A percentile compares a stretch with the other conserved stretches of the same genome.
phyloP scores from a whole-genome alignment of 2,797 vertebrate species.

The Molossus molossus region DNA sequence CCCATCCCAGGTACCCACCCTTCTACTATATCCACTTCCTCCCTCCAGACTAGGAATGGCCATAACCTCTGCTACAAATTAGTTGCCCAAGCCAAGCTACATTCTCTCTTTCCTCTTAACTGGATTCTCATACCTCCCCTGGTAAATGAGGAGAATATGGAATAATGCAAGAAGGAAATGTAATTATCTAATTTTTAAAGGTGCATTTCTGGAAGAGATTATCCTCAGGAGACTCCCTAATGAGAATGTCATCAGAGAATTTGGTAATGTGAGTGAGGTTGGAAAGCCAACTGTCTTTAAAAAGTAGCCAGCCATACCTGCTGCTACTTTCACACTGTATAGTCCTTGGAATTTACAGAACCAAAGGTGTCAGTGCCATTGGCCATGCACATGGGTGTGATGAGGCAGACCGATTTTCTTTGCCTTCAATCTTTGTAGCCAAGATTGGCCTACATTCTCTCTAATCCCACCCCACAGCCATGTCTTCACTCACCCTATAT shows the following conservation, averaged over 20 bases:
- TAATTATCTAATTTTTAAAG: conserved; percentile 62
- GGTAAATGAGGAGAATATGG: conserved; percentile 39
- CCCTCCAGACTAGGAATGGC: not conserved
- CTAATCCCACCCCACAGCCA: not conserved
- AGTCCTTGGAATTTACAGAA: not conserved
- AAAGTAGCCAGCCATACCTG: not conserved
- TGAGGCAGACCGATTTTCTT: not conserved
- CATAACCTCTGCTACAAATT: conserved; percentile 23
- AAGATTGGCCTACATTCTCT: not conserved
- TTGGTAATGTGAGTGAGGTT: not conserved
- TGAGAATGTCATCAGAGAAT: conserved; percentile 7
- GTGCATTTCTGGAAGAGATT: conserved; percentile 43
- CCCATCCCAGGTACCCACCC: not conserved
- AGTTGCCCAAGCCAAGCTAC: conserved; percentile 58
- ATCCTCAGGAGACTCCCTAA: conserved; percentile 27
- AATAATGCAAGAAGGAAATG: conserved; percentile 55
- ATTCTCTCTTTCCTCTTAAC: not conserved
- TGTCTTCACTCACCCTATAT: conserved; percentile 94
- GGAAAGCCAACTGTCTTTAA: conserved; percentile 34
- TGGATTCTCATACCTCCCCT: conserved; percentile 30
- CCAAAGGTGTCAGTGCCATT: not conserved
- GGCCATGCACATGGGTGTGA: not conserved
- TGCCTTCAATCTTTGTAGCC: conserved; percentile 23
- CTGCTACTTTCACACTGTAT: not conserved
- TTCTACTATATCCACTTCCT: conserved; percentile 33